Evolutionary conservation across 2,888 invertebrate genomes (phyloP).

Genomic region (Limenitis camilla): DNA sequence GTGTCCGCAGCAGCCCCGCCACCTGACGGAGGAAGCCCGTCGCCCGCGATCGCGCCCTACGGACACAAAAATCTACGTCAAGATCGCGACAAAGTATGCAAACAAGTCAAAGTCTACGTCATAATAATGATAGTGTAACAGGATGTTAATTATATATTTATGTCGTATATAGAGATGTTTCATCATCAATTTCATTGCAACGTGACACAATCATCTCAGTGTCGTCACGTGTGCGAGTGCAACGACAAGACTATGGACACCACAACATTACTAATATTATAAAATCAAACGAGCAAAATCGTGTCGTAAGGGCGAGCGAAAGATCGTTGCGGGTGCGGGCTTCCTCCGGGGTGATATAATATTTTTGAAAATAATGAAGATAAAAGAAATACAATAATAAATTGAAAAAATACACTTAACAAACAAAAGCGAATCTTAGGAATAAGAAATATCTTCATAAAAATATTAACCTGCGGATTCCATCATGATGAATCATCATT

Average conservation of each 20-base stretch:
- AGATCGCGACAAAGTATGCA: neutral
- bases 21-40: slow-evolving; percentile 35
- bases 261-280: neutral
- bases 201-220: too few species aligned
- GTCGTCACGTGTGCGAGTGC: too few species aligned
- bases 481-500: too few species aligned
- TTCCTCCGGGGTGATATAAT: slow-evolving; percentile 9
- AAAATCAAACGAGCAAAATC: neutral
- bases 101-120: neutral
- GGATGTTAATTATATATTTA: too few species aligned
- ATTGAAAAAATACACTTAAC: too few species aligned
- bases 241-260: neutral
- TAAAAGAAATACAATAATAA: neutral
- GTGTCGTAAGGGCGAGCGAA: slow-evolving; percentile 6
- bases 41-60: too few species aligned
- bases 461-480: too few species aligned
- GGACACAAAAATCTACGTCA: slow-evolving; percentile 19
- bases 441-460: too few species aligned
- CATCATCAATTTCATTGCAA: too few species aligned
- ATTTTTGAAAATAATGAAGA: neutral
- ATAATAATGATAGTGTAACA: too few species aligned
- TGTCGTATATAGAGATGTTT: too few species aligned
- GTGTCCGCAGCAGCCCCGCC: slow-evolving; percentile 34
- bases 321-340: slow-evolving; percentile 28
- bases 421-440: too few species aligned